phyloP scores from a whole-genome alignment of 2,888 invertebrate species.

The Tipula unca region DNA sequence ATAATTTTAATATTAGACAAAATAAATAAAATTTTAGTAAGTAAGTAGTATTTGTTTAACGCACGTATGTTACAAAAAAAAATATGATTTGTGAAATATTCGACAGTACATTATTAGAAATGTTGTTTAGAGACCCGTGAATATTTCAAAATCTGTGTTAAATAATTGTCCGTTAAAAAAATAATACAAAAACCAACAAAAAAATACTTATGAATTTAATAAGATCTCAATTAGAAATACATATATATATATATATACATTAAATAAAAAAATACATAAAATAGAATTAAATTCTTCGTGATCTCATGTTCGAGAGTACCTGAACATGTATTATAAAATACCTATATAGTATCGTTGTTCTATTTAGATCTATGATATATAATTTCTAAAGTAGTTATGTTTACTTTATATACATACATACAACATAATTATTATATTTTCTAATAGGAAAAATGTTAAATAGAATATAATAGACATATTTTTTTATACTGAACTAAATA shows the following conservation, averaged over 20 bases:
- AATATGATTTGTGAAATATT: background rate
- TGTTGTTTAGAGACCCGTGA: background rate
- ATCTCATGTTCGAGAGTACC: slow-evolving; percentile 8
- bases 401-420: background rate
- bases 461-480: background rate
- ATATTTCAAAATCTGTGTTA: background rate
- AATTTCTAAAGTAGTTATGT: background rate
- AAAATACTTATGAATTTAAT: background rate
- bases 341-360: background rate
- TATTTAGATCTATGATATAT: background rate
- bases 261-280: background rate
- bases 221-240: background rate
- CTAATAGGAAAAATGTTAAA: slow-evolving; percentile 3
- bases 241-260: background rate
- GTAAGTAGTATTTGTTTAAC: background rate
- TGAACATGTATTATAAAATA: background rate
- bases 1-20: slow-evolving; percentile 4
- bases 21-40: background rate
- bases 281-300: background rate
- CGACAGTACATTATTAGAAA: background rate
- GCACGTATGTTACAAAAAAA: background rate
- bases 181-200: background rate
- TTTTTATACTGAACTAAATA: slow-evolving; percentile 8
- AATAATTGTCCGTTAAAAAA: background rate
- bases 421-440: background rate